Base-by-base conservation (phyloP, 2,113 vertebrate species). In the Platichthys stellatus region DNA sequence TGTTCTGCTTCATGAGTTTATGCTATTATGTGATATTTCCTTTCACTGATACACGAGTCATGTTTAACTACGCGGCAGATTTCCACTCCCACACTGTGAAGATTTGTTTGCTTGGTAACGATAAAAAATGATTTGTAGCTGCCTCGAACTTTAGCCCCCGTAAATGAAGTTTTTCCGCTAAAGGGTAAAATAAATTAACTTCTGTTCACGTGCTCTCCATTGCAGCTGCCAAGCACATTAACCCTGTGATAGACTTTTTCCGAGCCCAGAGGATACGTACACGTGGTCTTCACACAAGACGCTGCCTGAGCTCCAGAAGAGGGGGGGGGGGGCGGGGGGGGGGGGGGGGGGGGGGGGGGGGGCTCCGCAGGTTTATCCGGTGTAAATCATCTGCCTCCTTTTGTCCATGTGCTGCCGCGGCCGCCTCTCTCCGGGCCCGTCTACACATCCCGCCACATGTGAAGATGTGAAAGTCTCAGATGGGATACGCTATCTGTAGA, bases 11-110 rank as follows among this genome's bases (percentile, higher is more conserved):
- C 70, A 10, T 10, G 35, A 38, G 1, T 38, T 38, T 11, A 13
- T 26, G 6, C 24, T 1, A 73, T 82, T 63, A 72, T 17, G 38
- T 47, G 35, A 62, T 53, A 57, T 63, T 70, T 74, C 18, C 63
- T 47, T 57, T 64, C 21, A 63, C 31, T 58, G 26, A 81, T 74
- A 47, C 59, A 40, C 12, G 5, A 18, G 28, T 18, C 7, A 40
- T 56, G 72, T n/a, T 6, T 24, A 31, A 49, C 23, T 10, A 68
- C 68, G 28, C 40, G 59, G 72, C 40, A 64, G 45, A 62, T n/a
- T 35, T 70, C 28, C 28, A 49, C 53, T 64, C 24, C 65, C 35
- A 67, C 15, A 76, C 21, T 47, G 49, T 14, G 28, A 13, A 38
- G 23, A 60, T 61, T 18, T 61, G 23, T 26, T 21, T 45, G 24